Conservation (phyloP, 1,140 invertebrate genomes). For the Mylabris phalerata region DNA sequence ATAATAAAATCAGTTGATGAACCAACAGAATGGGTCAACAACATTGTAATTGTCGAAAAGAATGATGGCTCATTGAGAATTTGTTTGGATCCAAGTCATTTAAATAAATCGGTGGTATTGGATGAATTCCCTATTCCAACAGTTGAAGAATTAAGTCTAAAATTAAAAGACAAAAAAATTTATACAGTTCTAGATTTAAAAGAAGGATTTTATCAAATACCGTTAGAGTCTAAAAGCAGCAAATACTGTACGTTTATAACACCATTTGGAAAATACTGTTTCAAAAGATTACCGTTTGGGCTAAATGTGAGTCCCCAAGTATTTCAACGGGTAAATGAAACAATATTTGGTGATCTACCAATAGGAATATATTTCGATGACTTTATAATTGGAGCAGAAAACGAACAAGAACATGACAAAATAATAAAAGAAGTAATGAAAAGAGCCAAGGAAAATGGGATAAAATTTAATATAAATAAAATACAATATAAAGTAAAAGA, state of each 20-base stretch:
- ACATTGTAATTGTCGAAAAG: constrained; percentile 42
- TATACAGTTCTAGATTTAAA: constrained; percentile 45
- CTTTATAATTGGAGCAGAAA: constrained; percentile 13
- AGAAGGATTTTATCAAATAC: constrained; percentile 34
- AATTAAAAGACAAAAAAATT: constrained; percentile 36
- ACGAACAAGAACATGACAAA: constrained; percentile 15
- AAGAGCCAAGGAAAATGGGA: constrained; percentile 3
- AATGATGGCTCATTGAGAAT: constrained; percentile 40
- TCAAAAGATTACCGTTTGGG: constrained; percentile 37
- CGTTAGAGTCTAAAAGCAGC: constrained; percentile 21
- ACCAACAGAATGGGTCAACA: too few relatives aligned
- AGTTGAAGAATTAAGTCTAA: constrained; percentile 38
- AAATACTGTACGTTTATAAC: constrained; percentile 39
- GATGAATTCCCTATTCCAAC: constrained; percentile 40
- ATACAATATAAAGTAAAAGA: constrained; percentile 19
- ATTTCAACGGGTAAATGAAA: constrained; percentile 35
- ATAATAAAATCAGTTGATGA: too few relatives aligned
- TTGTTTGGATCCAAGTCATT: constrained; percentile 45
- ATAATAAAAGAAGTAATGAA: constrained; percentile 15
- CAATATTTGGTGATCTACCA: constrained; percentile 20
- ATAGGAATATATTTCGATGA: constrained; percentile 24
- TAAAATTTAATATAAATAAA: constrained; percentile 21
- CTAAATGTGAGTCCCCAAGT: constrained; percentile 37
- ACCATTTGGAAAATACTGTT: constrained; percentile 37
- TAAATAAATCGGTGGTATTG: constrained; percentile 43